These are phyloP conservation scores for Caerostris darwini DNA, from an alignment of 1,140 invertebrate genomes.

Conservation along the genomic window DNA sequence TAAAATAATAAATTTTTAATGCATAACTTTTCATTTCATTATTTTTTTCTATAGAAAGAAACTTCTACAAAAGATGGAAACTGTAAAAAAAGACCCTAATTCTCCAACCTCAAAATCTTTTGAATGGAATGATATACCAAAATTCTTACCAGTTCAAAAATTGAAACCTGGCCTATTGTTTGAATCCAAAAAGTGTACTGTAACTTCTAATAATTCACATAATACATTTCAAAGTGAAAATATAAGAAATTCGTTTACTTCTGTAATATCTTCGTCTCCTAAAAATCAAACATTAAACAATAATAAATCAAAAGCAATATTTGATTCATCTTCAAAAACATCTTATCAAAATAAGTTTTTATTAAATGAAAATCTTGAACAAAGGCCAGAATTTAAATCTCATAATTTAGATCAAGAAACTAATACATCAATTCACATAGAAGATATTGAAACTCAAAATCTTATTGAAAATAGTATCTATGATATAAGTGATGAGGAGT, in stretches of 20 bases:
- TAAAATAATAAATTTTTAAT: too few species aligned
- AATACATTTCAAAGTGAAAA: neutral
- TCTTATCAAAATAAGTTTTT: neutral
- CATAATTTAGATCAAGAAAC: neutral
- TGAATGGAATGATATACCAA: neutral
- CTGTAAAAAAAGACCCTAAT: neutral
- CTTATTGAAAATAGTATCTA: constrained; percentile 40
- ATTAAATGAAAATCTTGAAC: neutral
- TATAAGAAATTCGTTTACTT: neutral
- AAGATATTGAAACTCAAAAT: constrained; percentile 63
- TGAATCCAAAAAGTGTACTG: neutral
- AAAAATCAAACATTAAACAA: neutral
- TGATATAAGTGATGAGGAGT: constrained; percentile 52
- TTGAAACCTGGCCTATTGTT: neutral
- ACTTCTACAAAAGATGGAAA: neutral
- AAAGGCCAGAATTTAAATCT: neutral
- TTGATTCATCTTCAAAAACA: neutral
- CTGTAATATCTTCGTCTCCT: neutral
- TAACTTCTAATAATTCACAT: neutral
- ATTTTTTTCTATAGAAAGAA: constrained; percentile 32
- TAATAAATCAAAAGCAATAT: neutral
- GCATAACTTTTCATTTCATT: too few species aligned
- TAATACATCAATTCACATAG: constrained; percentile 14
- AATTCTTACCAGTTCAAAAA: neutral
- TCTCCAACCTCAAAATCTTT: too few species aligned